A percentile compares a stretch with the other conserved stretches of the same genome.
These are phyloP conservation scores for Suncus etruscus DNA, from an alignment of 2,113 vertebrate species.

Conservation along the genomic window DNA sequence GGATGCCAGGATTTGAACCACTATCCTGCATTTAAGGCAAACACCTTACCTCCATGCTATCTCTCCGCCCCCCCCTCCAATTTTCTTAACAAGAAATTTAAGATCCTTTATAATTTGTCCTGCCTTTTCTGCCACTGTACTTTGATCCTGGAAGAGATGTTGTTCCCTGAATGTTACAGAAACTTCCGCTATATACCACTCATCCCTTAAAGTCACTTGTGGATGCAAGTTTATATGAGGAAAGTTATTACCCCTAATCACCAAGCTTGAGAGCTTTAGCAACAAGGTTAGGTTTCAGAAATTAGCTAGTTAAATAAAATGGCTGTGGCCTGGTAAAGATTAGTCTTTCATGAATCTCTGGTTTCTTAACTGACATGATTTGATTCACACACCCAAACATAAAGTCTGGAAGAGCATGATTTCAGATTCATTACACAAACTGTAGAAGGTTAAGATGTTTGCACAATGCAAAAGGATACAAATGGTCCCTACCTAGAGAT, in stretches of 20 bases:
- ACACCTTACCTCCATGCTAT: too few species aligned
- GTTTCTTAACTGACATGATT: not conserved
- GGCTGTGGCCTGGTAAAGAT: not conserved
- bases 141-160: not conserved
- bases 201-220: not conserved
- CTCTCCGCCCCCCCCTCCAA: not conserved
- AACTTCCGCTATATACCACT: not conserved
- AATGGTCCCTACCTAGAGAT: not conserved
- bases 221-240: not conserved
- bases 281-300: not conserved
- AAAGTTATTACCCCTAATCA: not conserved
- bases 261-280: not conserved
- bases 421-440: not conserved
- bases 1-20: too few species aligned
- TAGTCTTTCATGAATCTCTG: not conserved
- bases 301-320: not conserved
- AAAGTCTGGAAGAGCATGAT: not conserved
- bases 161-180: not conserved
- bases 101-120: not conserved
- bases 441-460: too few species aligned
- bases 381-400: not conserved
- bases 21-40: too few species aligned
- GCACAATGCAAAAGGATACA: not conserved
- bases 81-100: constrained; percentile 37
- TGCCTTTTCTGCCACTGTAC: constrained; percentile 16